Evolutionary conservation across 2,113 vertebrate species (phyloP), one percentile per base, ranked within the genome.

Genomic region (Oncorhynchus mykiss): DNA sequence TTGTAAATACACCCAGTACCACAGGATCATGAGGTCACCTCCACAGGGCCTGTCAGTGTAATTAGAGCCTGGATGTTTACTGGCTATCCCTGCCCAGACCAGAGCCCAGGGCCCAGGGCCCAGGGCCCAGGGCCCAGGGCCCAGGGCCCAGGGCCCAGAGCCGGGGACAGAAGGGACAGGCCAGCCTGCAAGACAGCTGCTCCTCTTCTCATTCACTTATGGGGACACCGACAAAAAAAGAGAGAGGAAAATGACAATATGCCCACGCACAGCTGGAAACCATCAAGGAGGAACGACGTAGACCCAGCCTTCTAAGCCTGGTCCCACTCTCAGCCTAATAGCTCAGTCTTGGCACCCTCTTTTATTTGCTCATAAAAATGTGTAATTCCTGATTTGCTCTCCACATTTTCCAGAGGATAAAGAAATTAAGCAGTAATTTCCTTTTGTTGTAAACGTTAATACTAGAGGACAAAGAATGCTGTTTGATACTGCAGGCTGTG

Each of bases 211-310:
- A 81, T 79, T 84, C 86, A 82, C 80, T 84, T 83, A 73, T 77
- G 67, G 84, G 82, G 85, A 89, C 83, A 87, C 88, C 80, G 68
- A 67, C 82, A 80, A 88, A 45, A 80, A 80, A 82, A 83, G 78
- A 67, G 62, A 76, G 76, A 71, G 80, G 78, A 80, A 70, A 88
- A 84, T 87, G 85, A 91, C 88, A 91, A 87, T 91, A 67, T 78
- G 74, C 79, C 78, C 70, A 70, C 80, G 65, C 85, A 88, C 91
- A 92, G 90, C 91, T 93, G 91, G 87, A 89, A 92, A 80, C 80
- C 82, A 91, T 91, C 89, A 87, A 70, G 82, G 88, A 77, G 86
- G 90, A 45, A 11, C 39, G 9, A 82, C 78, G 87, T 69, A 82
- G 71, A 83, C 72, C 60, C 62, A 11, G 20, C 9, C 78, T 45